These are phyloP conservation scores for Carcinoscorpius rotundicauda DNA, from an alignment of 1,140 invertebrate species.

Conservation along the genomic window DNA sequence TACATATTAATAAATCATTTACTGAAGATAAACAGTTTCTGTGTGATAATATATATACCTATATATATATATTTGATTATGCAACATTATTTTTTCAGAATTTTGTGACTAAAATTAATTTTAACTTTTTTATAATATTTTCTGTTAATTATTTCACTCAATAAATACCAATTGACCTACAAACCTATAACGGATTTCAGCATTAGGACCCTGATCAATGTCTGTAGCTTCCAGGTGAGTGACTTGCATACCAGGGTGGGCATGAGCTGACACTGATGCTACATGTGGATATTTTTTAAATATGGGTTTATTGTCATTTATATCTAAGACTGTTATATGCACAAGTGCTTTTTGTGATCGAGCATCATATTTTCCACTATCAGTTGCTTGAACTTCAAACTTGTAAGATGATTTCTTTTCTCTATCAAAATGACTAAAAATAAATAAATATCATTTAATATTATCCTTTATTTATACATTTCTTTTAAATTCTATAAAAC, in stretches of 20 bases:
- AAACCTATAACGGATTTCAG: slow-evolving; percentile 58
- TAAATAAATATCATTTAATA: too few species aligned
- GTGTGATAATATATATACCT: too few species aligned
- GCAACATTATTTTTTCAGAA: too few species aligned
- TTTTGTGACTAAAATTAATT: too few species aligned
- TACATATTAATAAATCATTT: too few species aligned
- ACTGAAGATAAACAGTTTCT: too few species aligned
- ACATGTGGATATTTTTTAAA: slow-evolving; percentile 73
- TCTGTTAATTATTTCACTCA: too few species aligned
- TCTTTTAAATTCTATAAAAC: too few species aligned
- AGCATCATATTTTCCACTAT: slow-evolving; percentile 55
- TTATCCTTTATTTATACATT: too few species aligned
- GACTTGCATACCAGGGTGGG: slow-evolving; percentile 65
- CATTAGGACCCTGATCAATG: slow-evolving; percentile 62
- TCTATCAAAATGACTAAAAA: slow-evolving; percentile 52
- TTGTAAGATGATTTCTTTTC: slow-evolving; percentile 54
- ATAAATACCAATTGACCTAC: too few species aligned
- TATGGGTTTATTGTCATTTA: slow-evolving; percentile 83
- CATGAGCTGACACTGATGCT: slow-evolving; percentile 54
- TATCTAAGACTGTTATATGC: slow-evolving; percentile 65
- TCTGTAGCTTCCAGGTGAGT: slow-evolving; percentile 62
- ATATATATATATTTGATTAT: too few species aligned
- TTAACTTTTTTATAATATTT: too few species aligned
- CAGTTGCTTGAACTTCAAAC: slow-evolving; percentile 65
- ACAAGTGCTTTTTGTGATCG: slow-evolving; percentile 53